phyloP scores from a whole-genome alignment of 53 echinoderm and acorn worm species.

The Glandiceps talaboti region DNA sequence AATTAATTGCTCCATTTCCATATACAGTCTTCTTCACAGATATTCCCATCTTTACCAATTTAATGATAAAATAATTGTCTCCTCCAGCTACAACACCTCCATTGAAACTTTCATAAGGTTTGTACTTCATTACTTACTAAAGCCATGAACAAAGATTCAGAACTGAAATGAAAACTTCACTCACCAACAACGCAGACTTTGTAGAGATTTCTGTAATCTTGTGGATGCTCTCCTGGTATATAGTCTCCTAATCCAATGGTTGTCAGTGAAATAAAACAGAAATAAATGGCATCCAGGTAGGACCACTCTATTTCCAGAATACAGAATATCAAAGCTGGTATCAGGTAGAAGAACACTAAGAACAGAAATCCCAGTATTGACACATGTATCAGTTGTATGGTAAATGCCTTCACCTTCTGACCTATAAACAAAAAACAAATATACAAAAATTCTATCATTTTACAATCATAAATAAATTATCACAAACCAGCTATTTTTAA shows the following conservation, averaged over 20 bases:
- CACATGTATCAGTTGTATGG: slow-evolving; percentile 60
- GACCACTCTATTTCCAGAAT: slow-evolving; percentile 53
- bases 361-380: slow-evolving; percentile 44
- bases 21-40: no score
- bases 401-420: slow-evolving; percentile 27
- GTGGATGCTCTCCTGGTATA: slow-evolving; percentile 34
- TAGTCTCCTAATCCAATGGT: slow-evolving; percentile 94
- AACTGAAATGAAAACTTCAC: no score
- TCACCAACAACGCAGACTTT: slow-evolving; percentile 3
- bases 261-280: slow-evolving; percentile 83
- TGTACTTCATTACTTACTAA: no score
- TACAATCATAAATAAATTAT: no score
- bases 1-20: no score
- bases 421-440: slow-evolving; percentile 40
- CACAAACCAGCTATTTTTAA: no score
- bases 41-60: no score
- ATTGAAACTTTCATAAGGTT: no score
- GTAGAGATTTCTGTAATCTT: not conserved
- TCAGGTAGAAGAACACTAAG: slow-evolving; percentile 53
- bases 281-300: slow-evolving; percentile 76
- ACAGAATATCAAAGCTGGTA: slow-evolving; percentile 67
- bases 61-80: no score
- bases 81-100: no score
- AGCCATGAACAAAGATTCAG: no score
- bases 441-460: no score